phyloP scores from a whole-genome alignment of 2,888 invertebrate species.

The Euplexia lucipara region DNA sequence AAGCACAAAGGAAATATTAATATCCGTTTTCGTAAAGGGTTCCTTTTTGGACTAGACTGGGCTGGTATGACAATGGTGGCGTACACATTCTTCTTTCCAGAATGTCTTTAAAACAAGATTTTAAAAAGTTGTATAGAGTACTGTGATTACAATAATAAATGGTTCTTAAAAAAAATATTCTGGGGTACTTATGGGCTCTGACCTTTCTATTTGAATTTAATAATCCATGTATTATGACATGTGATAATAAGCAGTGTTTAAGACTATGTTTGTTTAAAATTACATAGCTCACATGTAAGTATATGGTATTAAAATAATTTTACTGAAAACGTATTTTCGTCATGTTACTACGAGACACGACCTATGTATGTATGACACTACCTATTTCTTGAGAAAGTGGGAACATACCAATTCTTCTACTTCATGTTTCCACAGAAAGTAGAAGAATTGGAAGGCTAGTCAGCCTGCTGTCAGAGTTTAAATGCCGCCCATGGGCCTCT shows the following conservation, averaged over 20 bases:
- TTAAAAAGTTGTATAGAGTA: neutral
- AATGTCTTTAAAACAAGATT: slow-evolving; percentile 5
- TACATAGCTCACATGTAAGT: no score
- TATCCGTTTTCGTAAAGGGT: slow-evolving; percentile 71
- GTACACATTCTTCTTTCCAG: slow-evolving; percentile 24
- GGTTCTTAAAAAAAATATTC: neutral
- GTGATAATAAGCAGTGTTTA: no score
- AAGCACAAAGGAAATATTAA: slow-evolving; percentile 76
- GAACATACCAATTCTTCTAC: no score
- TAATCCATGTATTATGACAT: no score
- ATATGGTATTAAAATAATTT: neutral
- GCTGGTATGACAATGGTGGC: slow-evolving; percentile 34
- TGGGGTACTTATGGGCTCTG: neutral
- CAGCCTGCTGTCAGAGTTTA: no score
- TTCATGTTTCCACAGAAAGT: no score
- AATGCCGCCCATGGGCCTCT: no score
- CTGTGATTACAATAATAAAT: slow-evolving; percentile 1
- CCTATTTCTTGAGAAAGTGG: neutral
- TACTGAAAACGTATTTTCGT: neutral
- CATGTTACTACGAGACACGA: neutral
- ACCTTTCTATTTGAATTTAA: neutral
- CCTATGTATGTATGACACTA: no score
- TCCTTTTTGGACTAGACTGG: slow-evolving; percentile 40
- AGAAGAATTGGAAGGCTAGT: no score
- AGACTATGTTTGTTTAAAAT: no score